Percentiles rank a stretch among this genome's conserved stretches.
Evolutionary conservation across 2,797 vertebrate species (phyloP).

Genomic region (Acanthis flammea): DNA sequence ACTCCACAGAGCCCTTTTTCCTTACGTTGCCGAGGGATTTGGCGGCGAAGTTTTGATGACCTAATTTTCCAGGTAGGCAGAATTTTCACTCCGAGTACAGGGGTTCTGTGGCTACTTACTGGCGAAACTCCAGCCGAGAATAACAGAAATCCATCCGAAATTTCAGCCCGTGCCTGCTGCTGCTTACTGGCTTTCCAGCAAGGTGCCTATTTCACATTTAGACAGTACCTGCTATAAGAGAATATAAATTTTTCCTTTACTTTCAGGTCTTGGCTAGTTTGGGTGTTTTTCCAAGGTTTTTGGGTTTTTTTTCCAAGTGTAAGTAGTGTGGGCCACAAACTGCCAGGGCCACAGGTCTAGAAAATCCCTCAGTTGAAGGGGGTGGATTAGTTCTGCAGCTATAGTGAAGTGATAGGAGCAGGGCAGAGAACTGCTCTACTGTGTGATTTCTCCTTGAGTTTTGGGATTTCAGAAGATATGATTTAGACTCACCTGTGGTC

Average conservation of each 20-base stretch:
- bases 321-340: not conserved
- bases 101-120: not conserved
- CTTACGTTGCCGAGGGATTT: accelerated
- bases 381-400: not conserved
- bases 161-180: not conserved
- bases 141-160: not conserved
- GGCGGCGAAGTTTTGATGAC: not conserved
- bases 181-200: not conserved
- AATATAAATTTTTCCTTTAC: not conserved
- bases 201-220: not conserved
- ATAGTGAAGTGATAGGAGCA: not conserved
- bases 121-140: accelerated
- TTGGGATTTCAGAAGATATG: accelerated
- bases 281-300: not conserved
- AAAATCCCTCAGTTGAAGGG: not conserved
- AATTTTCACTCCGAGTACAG: not conserved
- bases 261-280: not conserved
- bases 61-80: conserved; percentile 53
- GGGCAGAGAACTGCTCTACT: accelerated
- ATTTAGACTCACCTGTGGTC: not conserved
- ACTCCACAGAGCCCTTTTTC: not conserved
- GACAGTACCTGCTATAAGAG: not conserved
- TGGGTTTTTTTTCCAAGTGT: accelerated
- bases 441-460: not conserved
- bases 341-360: not conserved